Percentiles rank a stretch among this genome's conserved stretches.
Evolutionary conservation across 2,888 invertebrate genomes (phyloP).

Genomic region (Amaurobius ferox): DNA sequence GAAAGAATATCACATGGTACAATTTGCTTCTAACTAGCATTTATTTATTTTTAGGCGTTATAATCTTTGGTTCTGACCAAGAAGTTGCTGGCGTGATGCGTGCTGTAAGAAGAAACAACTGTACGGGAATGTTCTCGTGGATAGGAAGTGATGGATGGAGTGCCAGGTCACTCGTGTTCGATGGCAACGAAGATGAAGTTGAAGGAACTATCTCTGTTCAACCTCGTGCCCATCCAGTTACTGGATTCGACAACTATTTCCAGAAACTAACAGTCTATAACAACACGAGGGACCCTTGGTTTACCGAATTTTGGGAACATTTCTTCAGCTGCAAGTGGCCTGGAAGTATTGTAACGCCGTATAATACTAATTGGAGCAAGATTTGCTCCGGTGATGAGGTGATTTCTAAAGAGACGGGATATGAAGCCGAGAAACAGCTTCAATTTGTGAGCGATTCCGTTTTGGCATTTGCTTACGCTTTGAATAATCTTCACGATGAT

Average conservation of each 20-base stretch:
- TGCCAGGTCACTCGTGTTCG: conserved; percentile 87
- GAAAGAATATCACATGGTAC: too few species aligned
- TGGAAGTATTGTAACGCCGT: conserved; percentile 87
- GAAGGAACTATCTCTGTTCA: conserved; percentile 97
- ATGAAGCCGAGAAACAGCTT: conserved; percentile 91
- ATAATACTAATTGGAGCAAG: conserved; percentile 85
- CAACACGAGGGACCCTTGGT: conserved; percentile 96
- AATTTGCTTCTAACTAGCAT: too few species aligned
- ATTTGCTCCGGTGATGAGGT: conserved; percentile 87
- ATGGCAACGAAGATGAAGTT: conserved; percentile 92
- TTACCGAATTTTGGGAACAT: conserved; percentile 96
- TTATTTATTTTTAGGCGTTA: conserved; percentile 84
- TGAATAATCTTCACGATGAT: conserved; percentile 88
- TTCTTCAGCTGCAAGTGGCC: conserved; percentile 88
- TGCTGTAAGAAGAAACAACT: conserved; percentile 90
- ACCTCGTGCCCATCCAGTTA: conserved; percentile 92
- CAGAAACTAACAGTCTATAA: conserved; percentile 88
- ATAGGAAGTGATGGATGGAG: conserved; percentile 98
- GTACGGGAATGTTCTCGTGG: conserved; percentile 94
- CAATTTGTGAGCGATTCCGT: conserved; percentile 97
- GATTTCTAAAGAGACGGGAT: conserved; percentile 85
- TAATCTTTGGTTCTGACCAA: too few species aligned
- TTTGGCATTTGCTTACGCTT: conserved; percentile 93
- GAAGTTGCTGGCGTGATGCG: conserved; percentile 97
- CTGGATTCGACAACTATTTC: conserved; percentile 92